Conservation (phyloP, 1,140 invertebrate genomes). For the Pseudomyrmex sp. region DNA sequence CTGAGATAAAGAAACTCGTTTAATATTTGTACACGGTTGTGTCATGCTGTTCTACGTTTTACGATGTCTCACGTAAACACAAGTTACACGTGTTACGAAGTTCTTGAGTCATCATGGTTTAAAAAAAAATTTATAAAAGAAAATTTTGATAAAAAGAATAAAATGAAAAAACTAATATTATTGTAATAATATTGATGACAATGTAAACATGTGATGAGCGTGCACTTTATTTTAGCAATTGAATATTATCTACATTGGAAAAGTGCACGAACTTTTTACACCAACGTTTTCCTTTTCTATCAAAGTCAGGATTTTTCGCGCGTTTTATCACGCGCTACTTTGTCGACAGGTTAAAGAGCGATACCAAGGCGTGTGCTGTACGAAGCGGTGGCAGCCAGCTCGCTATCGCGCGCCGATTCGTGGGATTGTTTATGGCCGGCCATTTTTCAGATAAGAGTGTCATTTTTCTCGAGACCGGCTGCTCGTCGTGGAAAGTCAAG, state of each 20-base stretch:
- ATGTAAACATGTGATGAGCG: background rate
- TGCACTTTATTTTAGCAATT: slow-evolving; percentile 4
- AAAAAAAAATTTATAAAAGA: background rate
- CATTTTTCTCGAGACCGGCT: slow-evolving; percentile 76
- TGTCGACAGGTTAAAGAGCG: slow-evolving; percentile 70
- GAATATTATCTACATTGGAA: slow-evolving; percentile 15
- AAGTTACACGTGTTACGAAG: background rate
- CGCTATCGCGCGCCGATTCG: slow-evolving; percentile 73
- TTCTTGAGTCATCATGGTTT: background rate
- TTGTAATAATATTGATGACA: background rate
- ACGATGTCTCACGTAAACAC: background rate
- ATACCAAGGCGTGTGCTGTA: slow-evolving; percentile 72
- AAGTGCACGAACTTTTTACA: background rate
- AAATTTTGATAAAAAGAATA: background rate
- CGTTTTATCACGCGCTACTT: slow-evolving; percentile 62
- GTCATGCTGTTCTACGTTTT: background rate
- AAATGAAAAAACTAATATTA: background rate
- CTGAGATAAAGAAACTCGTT: background rate
- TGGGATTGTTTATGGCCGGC: slow-evolving; percentile 76
- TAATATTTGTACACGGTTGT: background rate
- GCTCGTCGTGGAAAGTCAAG: slow-evolving; percentile 70
- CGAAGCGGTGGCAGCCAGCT: slow-evolving; percentile 61
- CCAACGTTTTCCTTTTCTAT: background rate
- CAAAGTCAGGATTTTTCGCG: slow-evolving; percentile 28
- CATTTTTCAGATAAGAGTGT: slow-evolving; percentile 79